Evolutionary conservation across 2,888 invertebrate genomes (phyloP).

Genomic region (Meganola albula): DNA sequence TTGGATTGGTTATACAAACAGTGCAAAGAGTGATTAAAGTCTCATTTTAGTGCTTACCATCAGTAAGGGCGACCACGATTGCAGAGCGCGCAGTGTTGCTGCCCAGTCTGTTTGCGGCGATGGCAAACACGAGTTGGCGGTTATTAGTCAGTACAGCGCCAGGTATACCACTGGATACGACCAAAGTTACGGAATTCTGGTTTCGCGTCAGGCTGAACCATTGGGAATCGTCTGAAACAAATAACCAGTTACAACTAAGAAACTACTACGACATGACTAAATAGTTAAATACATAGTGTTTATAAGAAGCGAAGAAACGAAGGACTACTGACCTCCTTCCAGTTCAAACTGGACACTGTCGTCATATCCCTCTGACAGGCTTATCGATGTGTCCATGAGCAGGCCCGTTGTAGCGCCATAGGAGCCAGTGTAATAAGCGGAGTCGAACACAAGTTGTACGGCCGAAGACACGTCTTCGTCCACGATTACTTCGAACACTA

Average conservation of each 20-base stretch:
- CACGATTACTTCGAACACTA: conserved; percentile 25
- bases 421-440: conserved; percentile 31
- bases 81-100: neutral
- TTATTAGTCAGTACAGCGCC: neutral
- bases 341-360: conserved; percentile 27
- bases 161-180: conserved; percentile 1
- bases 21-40: too few species aligned
- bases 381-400: conserved; percentile 23
- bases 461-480: conserved; percentile 4
- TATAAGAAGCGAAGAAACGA: neutral
- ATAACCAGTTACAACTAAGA: too few species aligned
- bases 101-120: neutral
- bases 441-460: conserved; percentile 16
- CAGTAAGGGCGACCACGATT: neutral
- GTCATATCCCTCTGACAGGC: conserved; percentile 29
- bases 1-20: too few species aligned
- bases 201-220: neutral
- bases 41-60: neutral
- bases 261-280: too few species aligned
- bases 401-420: conserved; percentile 26
- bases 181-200: neutral
- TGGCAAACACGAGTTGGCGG: neutral
- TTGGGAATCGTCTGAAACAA: neutral
- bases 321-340: conserved; percentile 28
- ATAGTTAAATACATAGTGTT: too few species aligned